These are phyloP conservation scores for Anolis apletophallus DNA, from an alignment of 2,797 vertebrate genomes.

Conservation along the genomic window DNA sequence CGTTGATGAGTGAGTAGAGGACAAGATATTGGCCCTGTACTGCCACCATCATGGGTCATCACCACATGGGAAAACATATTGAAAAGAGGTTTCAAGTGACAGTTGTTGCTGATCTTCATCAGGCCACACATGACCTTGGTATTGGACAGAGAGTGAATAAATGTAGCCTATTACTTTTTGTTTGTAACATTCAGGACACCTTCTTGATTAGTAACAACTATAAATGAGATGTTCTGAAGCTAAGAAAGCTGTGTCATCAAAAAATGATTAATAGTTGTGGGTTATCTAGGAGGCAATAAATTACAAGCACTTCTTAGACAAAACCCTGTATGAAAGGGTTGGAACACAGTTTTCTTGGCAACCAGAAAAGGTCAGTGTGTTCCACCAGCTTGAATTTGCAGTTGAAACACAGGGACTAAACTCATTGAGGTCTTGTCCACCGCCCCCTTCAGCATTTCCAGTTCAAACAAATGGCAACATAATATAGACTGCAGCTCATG, in stretches of 20 bases:
- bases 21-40: too few species aligned
- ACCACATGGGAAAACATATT: background rate
- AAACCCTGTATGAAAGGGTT: background rate
- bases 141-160: background rate
- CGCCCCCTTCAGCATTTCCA: background rate
- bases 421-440: constrained; percentile 6
- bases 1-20: too few species aligned
- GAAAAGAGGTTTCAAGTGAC: background rate
- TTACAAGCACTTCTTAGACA: background rate
- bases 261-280: background rate
- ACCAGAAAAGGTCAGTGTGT: background rate
- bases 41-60: background rate
- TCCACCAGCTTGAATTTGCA: rapidly evolving
- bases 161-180: background rate
- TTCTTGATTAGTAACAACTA: constrained; percentile 17
- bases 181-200: background rate
- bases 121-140: background rate
- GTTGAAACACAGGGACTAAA: background rate
- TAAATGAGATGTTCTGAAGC: constrained; percentile 9
- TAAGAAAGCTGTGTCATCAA: background rate
- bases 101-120: background rate
- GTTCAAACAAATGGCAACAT: background rate
- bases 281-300: background rate
- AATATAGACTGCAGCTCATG: background rate
- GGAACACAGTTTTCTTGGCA: background rate